Percentiles rank a stretch among this genome's conserved stretches.
These are phyloP conservation scores for Platycheirus rosarum DNA, from an alignment of 2,888 invertebrate genomes.

Conservation along the genomic window DNA sequence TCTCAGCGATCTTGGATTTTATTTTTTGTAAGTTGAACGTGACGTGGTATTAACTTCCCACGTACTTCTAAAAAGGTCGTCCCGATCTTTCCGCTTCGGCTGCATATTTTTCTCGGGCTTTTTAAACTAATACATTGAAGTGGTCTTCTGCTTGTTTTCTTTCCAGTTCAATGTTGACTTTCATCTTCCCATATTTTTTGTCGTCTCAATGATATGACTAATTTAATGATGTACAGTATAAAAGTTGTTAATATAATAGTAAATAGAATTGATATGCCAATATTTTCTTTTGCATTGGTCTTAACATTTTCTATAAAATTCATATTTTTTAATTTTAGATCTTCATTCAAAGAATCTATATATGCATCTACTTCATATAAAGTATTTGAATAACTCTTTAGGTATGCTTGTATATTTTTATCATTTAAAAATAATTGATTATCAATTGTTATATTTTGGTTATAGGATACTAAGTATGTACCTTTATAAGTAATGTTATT, in stretches of 20 bases:
- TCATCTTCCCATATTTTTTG: constrained; percentile 13
- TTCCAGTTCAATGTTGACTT: constrained; percentile 18
- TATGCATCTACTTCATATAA: constrained; percentile 19
- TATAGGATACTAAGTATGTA: constrained; percentile 15
- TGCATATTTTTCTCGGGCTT: constrained; percentile 14
- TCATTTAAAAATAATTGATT: constrained; percentile 24
- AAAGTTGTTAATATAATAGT: constrained; percentile 12
- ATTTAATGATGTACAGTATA: constrained; percentile 5
- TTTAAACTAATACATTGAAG: constrained; percentile 14
- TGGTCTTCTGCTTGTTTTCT: constrained; percentile 17
- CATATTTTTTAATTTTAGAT: constrained; percentile 22
- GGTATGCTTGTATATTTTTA: constrained; percentile 25
- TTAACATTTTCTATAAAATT: constrained; percentile 16
- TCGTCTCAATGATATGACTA: constrained; percentile 25
- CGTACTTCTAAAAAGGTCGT: constrained; percentile 1
- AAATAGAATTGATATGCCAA: constrained; percentile 19
- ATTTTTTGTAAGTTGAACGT: not conserved
- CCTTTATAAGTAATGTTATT: no score
- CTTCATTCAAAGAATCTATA: constrained; percentile 22
- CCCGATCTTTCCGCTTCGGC: not conserved
- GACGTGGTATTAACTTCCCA: constrained; percentile 7
- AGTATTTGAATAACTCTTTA: constrained; percentile 15
- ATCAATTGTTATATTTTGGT: constrained; percentile 18
- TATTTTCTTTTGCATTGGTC: constrained; percentile 21
- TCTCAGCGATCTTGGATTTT: constrained; percentile 1